These are phyloP conservation scores for Diaphora mendica DNA, from an alignment of 2,888 invertebrate species.

Conservation along the genomic window DNA sequence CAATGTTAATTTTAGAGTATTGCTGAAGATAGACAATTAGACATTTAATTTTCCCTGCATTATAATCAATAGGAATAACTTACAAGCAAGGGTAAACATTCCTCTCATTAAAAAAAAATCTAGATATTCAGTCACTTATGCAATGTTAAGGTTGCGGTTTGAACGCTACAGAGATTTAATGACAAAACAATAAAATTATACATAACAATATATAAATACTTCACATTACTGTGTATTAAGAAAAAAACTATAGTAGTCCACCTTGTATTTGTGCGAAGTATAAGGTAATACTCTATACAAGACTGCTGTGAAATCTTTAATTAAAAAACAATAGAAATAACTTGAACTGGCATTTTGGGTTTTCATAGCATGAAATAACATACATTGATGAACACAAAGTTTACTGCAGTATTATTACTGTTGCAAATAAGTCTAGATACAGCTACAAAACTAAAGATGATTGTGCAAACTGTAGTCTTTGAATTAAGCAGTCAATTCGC, in stretches of 20 bases:
- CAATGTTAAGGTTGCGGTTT: background rate
- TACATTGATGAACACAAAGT: background rate
- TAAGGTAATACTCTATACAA: no score
- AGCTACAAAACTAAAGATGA: no score
- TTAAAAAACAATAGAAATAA: background rate
- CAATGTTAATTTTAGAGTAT: background rate
- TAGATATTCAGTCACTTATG: no score
- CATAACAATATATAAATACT: background rate
- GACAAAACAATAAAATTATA: background rate
- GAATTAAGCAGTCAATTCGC: background rate
- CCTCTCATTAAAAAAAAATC: no score
- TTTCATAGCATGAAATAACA: background rate
- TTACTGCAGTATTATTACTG: background rate
- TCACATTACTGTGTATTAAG: no score
- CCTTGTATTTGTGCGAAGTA: background rate
- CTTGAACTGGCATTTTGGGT: background rate
- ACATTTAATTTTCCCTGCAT: background rate
- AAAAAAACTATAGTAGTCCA: no score
- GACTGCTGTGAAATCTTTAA: background rate
- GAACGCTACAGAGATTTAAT: background rate
- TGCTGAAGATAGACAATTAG: background rate
- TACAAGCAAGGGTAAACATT: no score
- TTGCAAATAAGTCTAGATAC: background rate
- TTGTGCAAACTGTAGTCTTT: no score
- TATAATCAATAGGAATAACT: no score